Evolutionary conservation across 2,797 vertebrate genomes (phyloP).

Genomic region (Cryptoblepharus egeriae): DNA sequence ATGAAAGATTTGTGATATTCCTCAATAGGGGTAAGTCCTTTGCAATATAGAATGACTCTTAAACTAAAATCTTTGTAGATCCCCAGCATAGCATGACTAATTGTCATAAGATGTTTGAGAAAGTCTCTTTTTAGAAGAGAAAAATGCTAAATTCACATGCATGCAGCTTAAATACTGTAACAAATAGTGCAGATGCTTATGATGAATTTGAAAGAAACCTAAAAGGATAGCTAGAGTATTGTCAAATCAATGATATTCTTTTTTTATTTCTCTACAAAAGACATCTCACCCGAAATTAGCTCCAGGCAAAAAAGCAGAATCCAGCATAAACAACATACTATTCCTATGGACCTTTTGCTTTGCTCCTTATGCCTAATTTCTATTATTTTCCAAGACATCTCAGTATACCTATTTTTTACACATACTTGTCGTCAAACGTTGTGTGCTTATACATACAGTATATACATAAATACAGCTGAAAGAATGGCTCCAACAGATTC

Average conservation of each 20-base stretch:
- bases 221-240: constrained; percentile 24
- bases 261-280: neutral
- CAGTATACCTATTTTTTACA: too few species aligned
- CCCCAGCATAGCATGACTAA: neutral
- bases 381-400: neutral
- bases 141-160: too few species aligned
- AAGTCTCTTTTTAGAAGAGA: neutral
- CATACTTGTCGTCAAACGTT: too few species aligned
- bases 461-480: too few species aligned
- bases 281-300: neutral
- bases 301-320: neutral
- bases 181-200: constrained; percentile 40
- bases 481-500: too few species aligned
- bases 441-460: too few species aligned
- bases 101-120: neutral
- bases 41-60: neutral
- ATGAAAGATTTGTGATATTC: neutral
- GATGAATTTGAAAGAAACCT: constrained; percentile 41
- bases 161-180: constrained; percentile 36
- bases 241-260: constrained; percentile 48
- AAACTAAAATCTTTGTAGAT: neutral
- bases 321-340: constrained; percentile 21
- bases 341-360: constrained; percentile 1
- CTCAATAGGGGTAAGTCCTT: neutral
- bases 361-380: neutral